These are phyloP conservation scores for Bufotes viridis DNA, from an alignment of 2,797 vertebrate species.

Conservation along the genomic window DNA sequence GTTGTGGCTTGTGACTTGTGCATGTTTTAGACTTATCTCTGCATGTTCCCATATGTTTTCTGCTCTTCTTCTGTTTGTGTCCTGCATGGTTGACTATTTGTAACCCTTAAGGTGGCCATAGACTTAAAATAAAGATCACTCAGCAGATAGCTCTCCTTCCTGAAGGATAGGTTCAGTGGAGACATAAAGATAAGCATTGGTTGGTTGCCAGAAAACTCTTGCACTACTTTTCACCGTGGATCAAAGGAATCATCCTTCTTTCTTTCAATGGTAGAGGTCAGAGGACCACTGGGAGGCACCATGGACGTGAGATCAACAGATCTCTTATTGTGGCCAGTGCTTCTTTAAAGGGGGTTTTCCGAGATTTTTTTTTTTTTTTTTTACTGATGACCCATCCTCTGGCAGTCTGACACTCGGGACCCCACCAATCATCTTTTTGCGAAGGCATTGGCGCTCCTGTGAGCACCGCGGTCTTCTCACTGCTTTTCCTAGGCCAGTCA, in stretches of 20 bases:
- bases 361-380: no score
- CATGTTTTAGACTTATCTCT: background rate
- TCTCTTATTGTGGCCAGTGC: background rate
- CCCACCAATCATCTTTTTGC: no score
- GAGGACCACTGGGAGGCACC: background rate
- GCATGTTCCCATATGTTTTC: conserved; percentile 29
- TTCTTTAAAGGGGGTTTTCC: no score
- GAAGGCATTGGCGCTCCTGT: no score
- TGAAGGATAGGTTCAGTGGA: background rate
- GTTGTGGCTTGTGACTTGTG: background rate
- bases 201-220: background rate
- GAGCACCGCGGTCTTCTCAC: no score
- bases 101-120: background rate
- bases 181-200: background rate
- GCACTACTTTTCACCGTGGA: background rate
- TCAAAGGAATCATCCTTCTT: background rate
- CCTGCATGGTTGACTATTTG: conserved; percentile 32
- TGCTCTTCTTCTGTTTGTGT: conserved; percentile 27
- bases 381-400: no score
- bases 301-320: background rate
- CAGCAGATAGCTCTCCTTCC: background rate
- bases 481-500: no score
- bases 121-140: background rate
- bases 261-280: background rate
- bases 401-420: no score